Percentiles rank a stretch among this genome's conserved stretches.
These are phyloP conservation scores for Antechinus stuartii DNA, from an alignment of 2,113 vertebrate genomes.

Conservation along the genomic window DNA sequence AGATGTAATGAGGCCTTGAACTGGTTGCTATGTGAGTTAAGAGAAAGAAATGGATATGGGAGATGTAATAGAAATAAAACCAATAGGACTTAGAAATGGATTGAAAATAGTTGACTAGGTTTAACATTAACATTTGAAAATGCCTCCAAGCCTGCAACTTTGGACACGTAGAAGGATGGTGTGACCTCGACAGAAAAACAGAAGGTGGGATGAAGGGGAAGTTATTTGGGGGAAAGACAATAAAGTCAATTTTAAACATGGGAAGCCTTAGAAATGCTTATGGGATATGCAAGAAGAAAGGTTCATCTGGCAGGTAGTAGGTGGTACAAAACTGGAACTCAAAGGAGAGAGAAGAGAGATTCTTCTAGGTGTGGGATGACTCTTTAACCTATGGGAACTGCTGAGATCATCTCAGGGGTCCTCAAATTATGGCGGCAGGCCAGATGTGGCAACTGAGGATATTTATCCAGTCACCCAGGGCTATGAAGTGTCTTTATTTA, in stretches of 20 bases:
- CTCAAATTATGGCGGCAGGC: too few species aligned
- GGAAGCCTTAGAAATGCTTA: neutral
- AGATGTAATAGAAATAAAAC: neutral
- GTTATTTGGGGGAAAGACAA: neutral
- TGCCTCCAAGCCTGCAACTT: neutral
- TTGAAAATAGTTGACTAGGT: neutral
- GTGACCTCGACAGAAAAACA: neutral
- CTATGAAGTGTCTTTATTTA: too few species aligned
- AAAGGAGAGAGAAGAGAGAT: neutral
- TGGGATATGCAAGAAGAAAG: neutral
- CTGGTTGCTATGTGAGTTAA: neutral
- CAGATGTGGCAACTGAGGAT: too few species aligned
- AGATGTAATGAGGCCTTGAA: neutral
- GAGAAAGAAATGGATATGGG: neutral
- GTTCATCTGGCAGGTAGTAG: neutral
- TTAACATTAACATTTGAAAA: neutral
- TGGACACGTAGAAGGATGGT: neutral
- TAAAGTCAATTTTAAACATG: neutral
- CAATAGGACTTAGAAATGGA: neutral
- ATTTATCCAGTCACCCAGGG: too few species aligned
- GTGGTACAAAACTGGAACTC: neutral
- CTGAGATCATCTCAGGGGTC: neutral
- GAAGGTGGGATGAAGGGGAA: neutral
- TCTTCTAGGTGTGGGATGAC: neutral
- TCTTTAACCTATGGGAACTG: neutral